phyloP scores from a whole-genome alignment of 1,140 invertebrate genomes.

The Macrostomum lignano region DNA sequence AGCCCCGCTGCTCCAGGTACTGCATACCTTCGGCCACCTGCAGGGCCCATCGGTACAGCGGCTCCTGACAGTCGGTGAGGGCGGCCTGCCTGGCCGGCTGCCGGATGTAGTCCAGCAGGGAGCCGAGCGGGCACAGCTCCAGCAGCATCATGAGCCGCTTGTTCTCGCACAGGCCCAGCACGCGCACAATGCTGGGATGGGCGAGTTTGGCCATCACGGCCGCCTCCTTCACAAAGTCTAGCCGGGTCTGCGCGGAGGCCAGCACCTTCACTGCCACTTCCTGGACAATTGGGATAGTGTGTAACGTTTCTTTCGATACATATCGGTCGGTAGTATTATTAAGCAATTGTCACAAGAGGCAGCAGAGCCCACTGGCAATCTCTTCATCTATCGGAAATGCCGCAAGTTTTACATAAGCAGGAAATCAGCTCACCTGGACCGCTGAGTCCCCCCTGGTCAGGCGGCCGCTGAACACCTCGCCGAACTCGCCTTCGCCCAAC shows the following conservation, averaged over 20 bases:
- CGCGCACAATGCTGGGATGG: constrained; percentile 54
- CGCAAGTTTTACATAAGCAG: too few relatives aligned
- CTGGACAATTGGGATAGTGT: too few relatives aligned
- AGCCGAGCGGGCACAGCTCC: constrained; percentile 53
- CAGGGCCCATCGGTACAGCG: constrained; percentile 57
- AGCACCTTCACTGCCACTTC: too few relatives aligned
- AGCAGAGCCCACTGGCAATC: too few relatives aligned
- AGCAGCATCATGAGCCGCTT: constrained; percentile 53
- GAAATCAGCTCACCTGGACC: too few relatives aligned
- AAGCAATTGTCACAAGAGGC: too few relatives aligned
- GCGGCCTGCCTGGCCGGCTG: constrained; percentile 39
- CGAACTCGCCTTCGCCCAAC: constrained; percentile 10
- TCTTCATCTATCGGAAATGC: too few relatives aligned
- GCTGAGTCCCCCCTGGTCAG: too few relatives aligned
- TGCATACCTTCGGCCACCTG: constrained; percentile 55
- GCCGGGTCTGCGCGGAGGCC: too few relatives aligned
- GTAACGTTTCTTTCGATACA: too few relatives aligned
- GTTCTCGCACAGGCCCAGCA: constrained; percentile 53
- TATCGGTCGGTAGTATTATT: too few relatives aligned
- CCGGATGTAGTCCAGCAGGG: constrained; percentile 47
- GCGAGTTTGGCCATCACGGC: constrained; percentile 55
- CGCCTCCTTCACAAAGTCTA: constrained; percentile 52
- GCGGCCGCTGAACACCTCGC: constrained; percentile 8
- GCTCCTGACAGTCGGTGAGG: constrained; percentile 42
- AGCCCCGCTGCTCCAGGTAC: constrained; percentile 49